phyloP scores from a whole-genome alignment of 2,888 invertebrate species.

The Lasioglossum malachurum region DNA sequence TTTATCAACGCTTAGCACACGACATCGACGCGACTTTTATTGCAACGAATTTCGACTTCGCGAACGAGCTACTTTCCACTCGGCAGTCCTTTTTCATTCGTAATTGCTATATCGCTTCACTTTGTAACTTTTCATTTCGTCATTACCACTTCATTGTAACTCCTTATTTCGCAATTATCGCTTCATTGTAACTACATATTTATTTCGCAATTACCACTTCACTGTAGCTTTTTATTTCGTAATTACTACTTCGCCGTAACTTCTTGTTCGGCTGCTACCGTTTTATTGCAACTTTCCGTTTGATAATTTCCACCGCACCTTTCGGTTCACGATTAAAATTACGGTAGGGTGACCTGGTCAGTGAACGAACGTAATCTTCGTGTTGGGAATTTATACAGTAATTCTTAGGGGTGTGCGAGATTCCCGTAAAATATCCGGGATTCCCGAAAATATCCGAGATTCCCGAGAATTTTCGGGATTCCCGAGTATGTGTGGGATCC shows the following conservation, averaged over 20 bases:
- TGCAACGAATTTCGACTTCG: neutral
- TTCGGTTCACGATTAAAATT: neutral
- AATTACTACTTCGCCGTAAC: neutral
- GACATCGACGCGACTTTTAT: neutral
- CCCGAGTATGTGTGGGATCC: too few relatives aligned
- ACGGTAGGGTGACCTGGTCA: neutral
- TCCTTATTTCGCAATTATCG: neutral
- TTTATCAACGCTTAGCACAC: neutral
- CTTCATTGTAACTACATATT: neutral
- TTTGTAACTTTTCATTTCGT: neutral
- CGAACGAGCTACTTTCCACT: neutral
- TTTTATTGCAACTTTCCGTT: constrained; percentile 1
- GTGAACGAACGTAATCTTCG: neutral
- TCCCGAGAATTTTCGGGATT: too few relatives aligned
- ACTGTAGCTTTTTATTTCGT: neutral
- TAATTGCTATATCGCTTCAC: neutral
- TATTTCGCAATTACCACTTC: neutral
- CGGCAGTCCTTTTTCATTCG: neutral
- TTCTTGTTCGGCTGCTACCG: neutral
- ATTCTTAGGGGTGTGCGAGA: too few relatives aligned
- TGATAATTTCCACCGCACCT: neutral
- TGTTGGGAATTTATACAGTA: too few relatives aligned
- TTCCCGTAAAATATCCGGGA: too few relatives aligned
- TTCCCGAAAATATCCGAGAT: too few relatives aligned
- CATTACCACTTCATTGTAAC: neutral